Evolutionary conservation across 2,888 invertebrate species (phyloP), one percentile per base, ranked within the genome.

Genomic region (Latrodectus elegans): DNA sequence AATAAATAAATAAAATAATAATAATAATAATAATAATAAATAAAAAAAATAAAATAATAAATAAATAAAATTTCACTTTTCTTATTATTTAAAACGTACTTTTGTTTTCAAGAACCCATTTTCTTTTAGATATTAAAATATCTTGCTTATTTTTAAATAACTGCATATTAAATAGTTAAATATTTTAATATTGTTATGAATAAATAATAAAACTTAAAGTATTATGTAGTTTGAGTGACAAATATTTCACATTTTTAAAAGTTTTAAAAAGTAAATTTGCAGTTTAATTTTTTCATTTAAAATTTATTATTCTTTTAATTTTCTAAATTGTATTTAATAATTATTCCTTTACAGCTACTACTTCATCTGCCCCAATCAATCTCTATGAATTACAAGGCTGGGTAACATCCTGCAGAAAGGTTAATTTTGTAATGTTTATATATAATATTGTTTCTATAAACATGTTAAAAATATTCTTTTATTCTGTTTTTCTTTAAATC

Each of bases 321-420:
- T 26, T 22, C 14, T 68, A 2, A 10, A 14, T 12, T 72, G 12
- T 55, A 26, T 80, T 72, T 15, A 67, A 38, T 22, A 17, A 17
- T 79, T 79, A 17, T 17, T 53, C 10, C n/a, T 67, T 84, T 84
- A 12, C 52, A 90, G 90, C 89, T 73, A 77, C 89, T 67, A 52
- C 88, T 65, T 76, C 88, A n/a, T 70, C 89, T 64, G 64, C 88
- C 15, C 88, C 84, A 51, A 86, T 89, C 15, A 89, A 83, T 78
- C 71, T 84, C 22, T 89, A 89, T 72, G 89, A 89, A 49, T 70
- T 97, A 75, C 97, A 97, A 91, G 95, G 96, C 83, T 97, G 97
- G 95, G 96, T 97, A 91, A 96, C 96, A 55, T 96, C 96, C 78
- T 97, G 96, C 93, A 95, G 97, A 90, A 95, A 95, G 77, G 89